Conservation (phyloP, 2,888 invertebrate species). For the Formica aserva region DNA sequence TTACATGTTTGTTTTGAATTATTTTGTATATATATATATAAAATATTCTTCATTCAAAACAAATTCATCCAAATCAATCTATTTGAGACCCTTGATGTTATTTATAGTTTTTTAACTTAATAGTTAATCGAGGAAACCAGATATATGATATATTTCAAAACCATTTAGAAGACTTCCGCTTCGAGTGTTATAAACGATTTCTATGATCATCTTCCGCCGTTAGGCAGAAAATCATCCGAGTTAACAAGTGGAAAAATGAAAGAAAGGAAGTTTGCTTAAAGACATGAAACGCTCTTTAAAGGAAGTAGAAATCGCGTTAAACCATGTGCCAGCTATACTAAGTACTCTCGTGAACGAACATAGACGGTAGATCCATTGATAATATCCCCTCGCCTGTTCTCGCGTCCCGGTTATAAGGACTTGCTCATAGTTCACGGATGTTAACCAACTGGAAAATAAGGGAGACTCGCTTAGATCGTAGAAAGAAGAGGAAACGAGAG, state of each 20-base stretch:
- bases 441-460: constrained; percentile 77
- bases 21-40: neutral
- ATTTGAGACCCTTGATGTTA: neutral
- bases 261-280: constrained; percentile 48
- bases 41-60: too few species aligned
- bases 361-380: constrained; percentile 77
- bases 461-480: constrained; percentile 62
- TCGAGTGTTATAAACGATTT: constrained; percentile 22
- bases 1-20: neutral
- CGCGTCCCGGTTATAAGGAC: constrained; percentile 68
- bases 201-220: constrained; percentile 31
- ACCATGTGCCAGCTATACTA: constrained; percentile 51
- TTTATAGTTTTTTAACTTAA: neutral
- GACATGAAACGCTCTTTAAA: constrained; percentile 62
- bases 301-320: constrained; percentile 61
- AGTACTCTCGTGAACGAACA: constrained; percentile 62
- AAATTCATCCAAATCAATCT: neutral
- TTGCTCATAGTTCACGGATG: constrained; percentile 75
- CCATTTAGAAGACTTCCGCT: constrained; percentile 13
- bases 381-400: constrained; percentile 75
- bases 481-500: constrained; percentile 61
- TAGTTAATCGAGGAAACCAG: neutral
- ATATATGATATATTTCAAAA: constrained; percentile 8
- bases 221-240: constrained; percentile 54
- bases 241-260: constrained; percentile 65